Percentiles rank a stretch among this genome's conserved stretches.
phyloP scores from a whole-genome alignment of 2,888 invertebrate genomes.

The Macrophya alboannulata region DNA sequence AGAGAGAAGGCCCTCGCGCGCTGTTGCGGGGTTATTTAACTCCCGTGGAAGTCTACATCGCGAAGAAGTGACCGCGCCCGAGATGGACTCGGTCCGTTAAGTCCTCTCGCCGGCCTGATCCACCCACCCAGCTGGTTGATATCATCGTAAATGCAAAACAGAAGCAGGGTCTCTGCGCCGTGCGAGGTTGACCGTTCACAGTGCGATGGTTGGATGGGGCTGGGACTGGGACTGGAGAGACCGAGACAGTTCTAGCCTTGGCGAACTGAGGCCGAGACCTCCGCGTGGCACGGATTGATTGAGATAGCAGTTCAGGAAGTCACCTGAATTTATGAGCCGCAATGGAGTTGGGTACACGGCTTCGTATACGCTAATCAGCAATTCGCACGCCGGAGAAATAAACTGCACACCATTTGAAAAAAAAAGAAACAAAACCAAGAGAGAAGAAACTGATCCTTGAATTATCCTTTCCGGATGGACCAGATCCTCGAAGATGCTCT shows the following conservation, averaged over 20 bases:
- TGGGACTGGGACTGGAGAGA: neutral
- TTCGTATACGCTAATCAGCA: constrained; percentile 53
- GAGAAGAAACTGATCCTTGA: neutral
- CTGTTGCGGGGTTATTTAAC: constrained; percentile 1
- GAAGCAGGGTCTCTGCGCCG: constrained; percentile 65
- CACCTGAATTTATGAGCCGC: constrained; percentile 66
- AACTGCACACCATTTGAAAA: constrained; percentile 18
- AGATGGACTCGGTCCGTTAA: constrained; percentile 73
- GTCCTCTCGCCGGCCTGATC: constrained; percentile 70
- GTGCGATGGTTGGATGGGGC: constrained; percentile 20
- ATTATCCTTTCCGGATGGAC: neutral
- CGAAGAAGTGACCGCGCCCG: constrained; percentile 71
- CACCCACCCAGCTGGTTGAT: constrained; percentile 66
- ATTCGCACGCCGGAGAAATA: constrained; percentile 39
- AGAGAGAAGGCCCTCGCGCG: neutral
- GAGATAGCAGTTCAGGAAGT: constrained; percentile 68
- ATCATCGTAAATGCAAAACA: constrained; percentile 77
- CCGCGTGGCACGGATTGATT: constrained; percentile 62
- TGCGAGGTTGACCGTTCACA: constrained; percentile 46
- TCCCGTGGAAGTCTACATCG: constrained; percentile 18
- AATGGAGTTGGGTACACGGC: constrained; percentile 49
- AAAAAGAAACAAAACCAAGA: neutral
- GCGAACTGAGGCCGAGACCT: constrained; percentile 57
- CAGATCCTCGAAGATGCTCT: neutral
- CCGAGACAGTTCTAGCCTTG: constrained; percentile 52